phyloP scores from a whole-genome alignment of 2,888 invertebrate species.

The Caenorhabditis zanzibari region DNA sequence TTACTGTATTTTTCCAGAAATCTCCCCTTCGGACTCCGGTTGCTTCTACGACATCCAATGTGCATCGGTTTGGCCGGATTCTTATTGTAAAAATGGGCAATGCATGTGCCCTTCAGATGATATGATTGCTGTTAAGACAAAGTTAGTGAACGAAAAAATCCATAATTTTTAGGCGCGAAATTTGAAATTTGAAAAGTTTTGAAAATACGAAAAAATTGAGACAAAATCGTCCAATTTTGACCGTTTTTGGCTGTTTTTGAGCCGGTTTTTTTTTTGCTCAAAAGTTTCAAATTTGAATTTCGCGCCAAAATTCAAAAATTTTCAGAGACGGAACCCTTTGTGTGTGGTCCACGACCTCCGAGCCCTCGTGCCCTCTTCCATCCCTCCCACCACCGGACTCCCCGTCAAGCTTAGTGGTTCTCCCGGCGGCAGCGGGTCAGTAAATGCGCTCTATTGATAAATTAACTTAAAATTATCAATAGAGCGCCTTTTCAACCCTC shows the following conservation, averaged over 20 bases:
- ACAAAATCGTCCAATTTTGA: neutral
- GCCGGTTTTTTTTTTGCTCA: neutral
- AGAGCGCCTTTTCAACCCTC: no score
- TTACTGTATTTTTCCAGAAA: slow-evolving; percentile 63
- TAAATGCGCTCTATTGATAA: neutral
- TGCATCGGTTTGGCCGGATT: slow-evolving; percentile 75
- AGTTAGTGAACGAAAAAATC: no score
- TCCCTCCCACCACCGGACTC: slow-evolving; percentile 75
- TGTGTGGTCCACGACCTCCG: slow-evolving; percentile 70
- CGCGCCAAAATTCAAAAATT: neutral
- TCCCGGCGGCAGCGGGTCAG: slow-evolving; percentile 70
- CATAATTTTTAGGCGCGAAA: neutral
- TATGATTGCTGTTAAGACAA: slow-evolving; percentile 76
- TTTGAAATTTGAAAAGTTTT: neutral
- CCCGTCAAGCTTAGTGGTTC: slow-evolving; percentile 71
- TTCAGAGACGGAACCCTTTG: slow-evolving; percentile 75
- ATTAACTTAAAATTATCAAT: neutral
- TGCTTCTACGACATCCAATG: slow-evolving; percentile 77
- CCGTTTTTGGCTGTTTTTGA: neutral
- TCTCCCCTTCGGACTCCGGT: slow-evolving; percentile 74
- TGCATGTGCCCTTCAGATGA: slow-evolving; percentile 76
- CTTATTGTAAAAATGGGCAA: slow-evolving; percentile 73
- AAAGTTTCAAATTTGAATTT: no score
- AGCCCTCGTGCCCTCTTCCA: slow-evolving; percentile 75
- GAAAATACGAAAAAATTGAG: neutral